Conservation (phyloP, 2,888 invertebrate genomes). For the Tortrix viridana region DNA sequence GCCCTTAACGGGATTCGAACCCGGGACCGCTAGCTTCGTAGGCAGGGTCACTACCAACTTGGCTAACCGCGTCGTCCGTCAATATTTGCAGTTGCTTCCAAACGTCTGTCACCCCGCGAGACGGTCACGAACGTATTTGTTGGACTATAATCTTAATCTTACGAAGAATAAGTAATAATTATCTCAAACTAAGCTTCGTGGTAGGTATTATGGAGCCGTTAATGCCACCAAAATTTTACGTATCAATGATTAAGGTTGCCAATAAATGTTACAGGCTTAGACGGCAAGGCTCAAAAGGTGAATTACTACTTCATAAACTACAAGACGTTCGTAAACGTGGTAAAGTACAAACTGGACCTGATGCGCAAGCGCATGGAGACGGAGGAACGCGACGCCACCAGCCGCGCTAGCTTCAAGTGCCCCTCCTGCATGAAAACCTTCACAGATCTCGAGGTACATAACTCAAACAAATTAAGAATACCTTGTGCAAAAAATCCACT, state of each 20-base stretch:
- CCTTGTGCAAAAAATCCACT: neutral
- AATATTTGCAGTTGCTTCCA: too few relatives aligned
- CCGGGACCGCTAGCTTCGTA: too few relatives aligned
- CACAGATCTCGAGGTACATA: slow-evolving; percentile 96
- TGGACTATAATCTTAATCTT: too few relatives aligned
- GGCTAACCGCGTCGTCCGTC: too few relatives aligned
- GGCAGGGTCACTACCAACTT: too few relatives aligned
- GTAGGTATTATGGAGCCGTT: slow-evolving; percentile 11
- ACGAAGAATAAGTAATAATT: too few relatives aligned
- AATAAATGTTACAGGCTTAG: slow-evolving; percentile 83
- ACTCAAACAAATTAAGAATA: slow-evolving; percentile 44
- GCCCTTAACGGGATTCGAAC: too few relatives aligned
- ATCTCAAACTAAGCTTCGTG: too few relatives aligned
- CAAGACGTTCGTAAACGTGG: slow-evolving; percentile 98
- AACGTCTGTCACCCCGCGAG: too few relatives aligned
- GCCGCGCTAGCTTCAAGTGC: slow-evolving; percentile 97
- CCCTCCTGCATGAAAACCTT: slow-evolving; percentile 95
- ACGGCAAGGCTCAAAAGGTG: slow-evolving; percentile 97
- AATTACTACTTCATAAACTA: slow-evolving; percentile 99
- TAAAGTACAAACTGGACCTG: slow-evolving; percentile 98
- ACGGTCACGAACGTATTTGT: too few relatives aligned
- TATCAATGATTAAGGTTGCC: too few relatives aligned
- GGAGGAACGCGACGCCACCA: slow-evolving; percentile 97
- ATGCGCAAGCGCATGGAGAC: slow-evolving; percentile 98
- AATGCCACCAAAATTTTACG: too few relatives aligned